These are phyloP conservation scores for Epirrita christyi DNA, from an alignment of 2,888 invertebrate genomes.

Conservation along the genomic window DNA sequence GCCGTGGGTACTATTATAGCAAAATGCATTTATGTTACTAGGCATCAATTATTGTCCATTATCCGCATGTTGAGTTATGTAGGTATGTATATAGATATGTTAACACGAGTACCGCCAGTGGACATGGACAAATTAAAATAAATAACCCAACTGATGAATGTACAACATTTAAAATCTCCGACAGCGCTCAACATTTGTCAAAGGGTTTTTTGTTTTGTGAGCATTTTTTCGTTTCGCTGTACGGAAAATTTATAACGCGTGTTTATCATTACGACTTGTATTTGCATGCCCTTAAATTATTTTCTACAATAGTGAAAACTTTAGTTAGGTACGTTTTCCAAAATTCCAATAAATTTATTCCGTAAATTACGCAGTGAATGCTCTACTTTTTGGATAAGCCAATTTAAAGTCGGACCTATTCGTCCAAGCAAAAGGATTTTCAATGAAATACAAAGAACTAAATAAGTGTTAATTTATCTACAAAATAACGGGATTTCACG, in stretches of 20 bases:
- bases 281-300: conserved; percentile 4
- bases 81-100: conserved; percentile 11
- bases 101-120: conserved; percentile 22
- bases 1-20: neutral
- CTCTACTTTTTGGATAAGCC: too few relatives aligned
- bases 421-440: too few relatives aligned
- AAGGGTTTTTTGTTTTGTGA: conserved; percentile 32
- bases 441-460: too few relatives aligned
- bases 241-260: conserved; percentile 13
- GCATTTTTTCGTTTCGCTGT: conserved; percentile 25
- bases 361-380: neutral
- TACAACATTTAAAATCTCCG: conserved; percentile 37
- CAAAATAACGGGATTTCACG: too few relatives aligned
- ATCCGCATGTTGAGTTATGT: neutral
- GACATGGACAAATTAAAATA: conserved; percentile 33
- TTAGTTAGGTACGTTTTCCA: neutral
- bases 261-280: conserved; percentile 14
- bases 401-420: too few relatives aligned
- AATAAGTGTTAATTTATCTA: too few relatives aligned
- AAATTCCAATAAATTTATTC: neutral
- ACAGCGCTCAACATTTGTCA: conserved; percentile 38
- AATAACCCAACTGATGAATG: conserved; percentile 35
- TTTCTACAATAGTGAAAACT: neutral
- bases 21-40: neutral
- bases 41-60: conserved; percentile 9